Evolutionary conservation across 2,797 vertebrate genomes (phyloP), one percentile per base, ranked within the genome.

Genomic region (Tadarida brasiliensis): DNA sequence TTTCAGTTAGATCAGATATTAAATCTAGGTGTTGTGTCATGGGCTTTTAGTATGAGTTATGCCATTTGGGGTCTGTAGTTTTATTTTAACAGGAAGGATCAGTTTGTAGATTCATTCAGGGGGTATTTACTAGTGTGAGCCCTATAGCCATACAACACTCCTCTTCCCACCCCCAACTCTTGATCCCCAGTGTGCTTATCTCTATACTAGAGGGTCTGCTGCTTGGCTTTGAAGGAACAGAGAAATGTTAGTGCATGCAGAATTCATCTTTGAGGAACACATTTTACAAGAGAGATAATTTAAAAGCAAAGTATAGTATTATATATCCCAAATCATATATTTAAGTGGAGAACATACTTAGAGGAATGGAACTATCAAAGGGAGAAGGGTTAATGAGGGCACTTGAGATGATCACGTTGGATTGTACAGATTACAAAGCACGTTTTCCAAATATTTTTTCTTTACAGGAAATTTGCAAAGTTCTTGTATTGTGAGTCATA

Each of bases 221-320:
- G 35, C 85, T 85, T 85, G 73, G n/a, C 19, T 73, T 65, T 19
- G 19, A 71, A 63, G 54, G 33, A 77, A 73, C 7, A 87, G 51
- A 74, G 26, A 77, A 82, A 77, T 12, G 20, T n/a, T 63, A 59
- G 15, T 28, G 7, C 16, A 33, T 44, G 56, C 70, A 90, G 68
- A 95, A 67, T 28, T 83, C 63, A 83, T 90, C 9, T 87, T 59
- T 59, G 35, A 80, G 56, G 56, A 77, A 49, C 35, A 87, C 26
- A 39, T 87, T 83, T 91, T 83, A 26, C 35, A 47, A 51, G 65
- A 65, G 49, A 88, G 51, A 74, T 51, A 80, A 96, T 68, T 88
- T 44, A 54, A 44, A 87, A 77, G 70, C 65, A 91, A 93, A 80
- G 80, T 51, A 51, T 17, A 80, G 70, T 22, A 71, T 87, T 51